Base-by-base conservation (phyloP, 1,140 invertebrate species). In the Aricia agestis region DNA sequence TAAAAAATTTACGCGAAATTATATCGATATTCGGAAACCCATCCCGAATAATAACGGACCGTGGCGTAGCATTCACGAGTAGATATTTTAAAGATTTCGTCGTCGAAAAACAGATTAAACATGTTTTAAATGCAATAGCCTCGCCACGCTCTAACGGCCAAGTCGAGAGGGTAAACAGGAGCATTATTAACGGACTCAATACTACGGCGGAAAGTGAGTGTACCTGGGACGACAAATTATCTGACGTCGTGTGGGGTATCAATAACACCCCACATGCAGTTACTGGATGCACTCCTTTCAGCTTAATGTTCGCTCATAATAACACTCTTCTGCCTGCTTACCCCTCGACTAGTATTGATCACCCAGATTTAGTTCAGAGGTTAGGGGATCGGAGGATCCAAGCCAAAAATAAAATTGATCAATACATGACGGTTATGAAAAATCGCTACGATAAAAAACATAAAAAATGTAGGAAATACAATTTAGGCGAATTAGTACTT, bases 71-170 rank as follows among this genome's bases (percentile, higher is more conserved):
- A 36, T 36, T 36, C 36, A 36, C 36, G 36, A 36, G 36, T 36
- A 36, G 36, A 36, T 65, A 72, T 57, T 84, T 82, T 66, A 76
- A 74, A 70, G 19, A 76, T n/a, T 82, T 81, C 69, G 59, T 57
- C 25, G 10, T 68, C 15, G 65, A 71, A 57, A 67, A 45, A 0
- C 68, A 75, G 6, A 73, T 82, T 13, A 72, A 76, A 65, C 82
- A 83, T 69, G 17, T 74, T 18, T 57, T 80, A 25, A 81, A 77
- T 42, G 80, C 79, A 0, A 74, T 83, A 17, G 75, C 80, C 10
- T 71, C 74, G 1, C 83, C 83, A 9, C 63, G 83, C 0, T 70
- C 71, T 0, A 77, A 77, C n/a, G 72, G 75, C 0, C 73, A 77
- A n/a, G 72, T 74, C 0, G 75, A 76, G 66, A 57, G 72, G 0